These are phyloP conservation scores for Oscarella lobularis DNA, from an alignment of 37 sponge, comb jelly and placozoan species.

Conservation along the genomic window DNA sequence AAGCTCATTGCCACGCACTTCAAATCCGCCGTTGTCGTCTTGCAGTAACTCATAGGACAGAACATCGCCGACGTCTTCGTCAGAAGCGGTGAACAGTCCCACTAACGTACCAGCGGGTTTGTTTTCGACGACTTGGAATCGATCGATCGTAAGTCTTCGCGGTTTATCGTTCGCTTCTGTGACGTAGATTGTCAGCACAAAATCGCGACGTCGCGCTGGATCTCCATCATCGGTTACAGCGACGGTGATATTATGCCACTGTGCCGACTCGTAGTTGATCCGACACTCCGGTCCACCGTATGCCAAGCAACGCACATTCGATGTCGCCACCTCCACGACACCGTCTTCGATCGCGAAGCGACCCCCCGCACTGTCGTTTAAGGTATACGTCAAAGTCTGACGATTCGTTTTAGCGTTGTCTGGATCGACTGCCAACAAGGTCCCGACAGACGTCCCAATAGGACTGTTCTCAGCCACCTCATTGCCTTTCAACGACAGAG, in stretches of 20 bases:
- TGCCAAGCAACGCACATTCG: background rate
- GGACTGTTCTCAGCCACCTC: no score
- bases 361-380: no score
- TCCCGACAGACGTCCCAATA: no score
- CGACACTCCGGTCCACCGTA: background rate
- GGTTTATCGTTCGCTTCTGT: background rate
- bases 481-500: no score
- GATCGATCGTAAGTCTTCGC: background rate
- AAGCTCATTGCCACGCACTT: background rate
- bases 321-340: background rate
- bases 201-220: background rate
- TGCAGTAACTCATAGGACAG: background rate
- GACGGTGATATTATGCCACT: background rate
- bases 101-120: background rate
- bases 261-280: background rate
- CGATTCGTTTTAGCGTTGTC: no score
- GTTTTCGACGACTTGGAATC: background rate
- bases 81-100: background rate
- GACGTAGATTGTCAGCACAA: background rate
- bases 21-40: background rate
- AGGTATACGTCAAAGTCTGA: no score
- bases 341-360: no score
- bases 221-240: background rate
- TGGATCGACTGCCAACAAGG: no score
- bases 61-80: background rate